A percentile compares a stretch with the other conserved stretches of the same genome.
Evolutionary conservation across 2,888 invertebrate genomes (phyloP).

Genomic region (Agapetus fuscipes): DNA sequence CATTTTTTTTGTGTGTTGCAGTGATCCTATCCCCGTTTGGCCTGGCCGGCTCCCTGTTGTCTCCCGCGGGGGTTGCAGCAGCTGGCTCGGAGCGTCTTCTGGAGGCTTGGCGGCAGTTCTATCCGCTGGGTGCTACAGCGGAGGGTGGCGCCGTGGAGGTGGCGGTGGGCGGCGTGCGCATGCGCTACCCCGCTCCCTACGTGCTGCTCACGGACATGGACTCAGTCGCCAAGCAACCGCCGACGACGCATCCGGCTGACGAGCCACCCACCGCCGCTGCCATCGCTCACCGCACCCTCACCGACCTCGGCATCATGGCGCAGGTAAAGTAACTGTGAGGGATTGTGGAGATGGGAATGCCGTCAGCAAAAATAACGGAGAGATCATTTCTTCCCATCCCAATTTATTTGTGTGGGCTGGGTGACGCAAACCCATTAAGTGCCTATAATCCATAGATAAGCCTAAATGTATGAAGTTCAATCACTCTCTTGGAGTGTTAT

Average conservation of each 20-base stretch:
- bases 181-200: conserved; percentile 94
- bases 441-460: no score
- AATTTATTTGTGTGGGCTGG: no score
- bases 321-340: no score
- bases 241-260: conserved; percentile 24
- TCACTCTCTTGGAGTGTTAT: no score
- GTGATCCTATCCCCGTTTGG: conserved; percentile 96
- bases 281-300: conserved; percentile 22
- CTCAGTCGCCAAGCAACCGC: conserved; percentile 27
- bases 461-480: no score
- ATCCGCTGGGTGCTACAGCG: conserved; percentile 61
- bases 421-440: no score
- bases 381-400: no score
- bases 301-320: conserved; percentile 16
- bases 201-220: conserved; percentile 86
- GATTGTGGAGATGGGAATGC: no score
- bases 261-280: conserved; percentile 21
- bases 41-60: conserved; percentile 83
- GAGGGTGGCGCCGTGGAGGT: conserved; percentile 52
- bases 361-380: no score
- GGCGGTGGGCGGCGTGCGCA: conserved; percentile 75
- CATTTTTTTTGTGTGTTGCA: conserved; percentile 36
- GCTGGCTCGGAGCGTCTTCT: conserved; percentile 68
- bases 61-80: conserved; percentile 58
- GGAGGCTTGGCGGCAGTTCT: conserved; percentile 93